Evolutionary conservation across 2,888 invertebrate genomes (phyloP).

Genomic region (Drosophila planitibia): DNA sequence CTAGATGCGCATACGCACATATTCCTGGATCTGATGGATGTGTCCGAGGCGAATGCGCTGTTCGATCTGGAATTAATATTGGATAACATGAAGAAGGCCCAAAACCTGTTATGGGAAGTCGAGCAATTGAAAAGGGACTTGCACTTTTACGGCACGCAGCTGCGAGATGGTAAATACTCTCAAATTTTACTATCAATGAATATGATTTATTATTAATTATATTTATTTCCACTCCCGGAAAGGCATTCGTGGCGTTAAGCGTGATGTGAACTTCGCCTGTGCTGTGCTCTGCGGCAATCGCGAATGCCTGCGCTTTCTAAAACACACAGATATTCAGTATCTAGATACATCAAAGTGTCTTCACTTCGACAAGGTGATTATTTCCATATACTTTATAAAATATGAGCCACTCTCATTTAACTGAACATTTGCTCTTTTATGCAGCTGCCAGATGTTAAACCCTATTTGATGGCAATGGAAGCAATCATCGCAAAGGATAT

Average conservation of each 20-base stretch:
- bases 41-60: conserved; percentile 92
- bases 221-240: background rate
- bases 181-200: background rate
- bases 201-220: background rate
- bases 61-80: conserved; percentile 91
- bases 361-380: conserved; percentile 52
- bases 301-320: conserved; percentile 51
- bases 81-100: conserved; percentile 88
- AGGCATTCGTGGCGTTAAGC: conserved; percentile 63
- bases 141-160: conserved; percentile 89
- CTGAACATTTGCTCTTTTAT: background rate
- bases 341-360: conserved; percentile 59
- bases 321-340: conserved; percentile 32
- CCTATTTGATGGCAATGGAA: conserved; percentile 19
- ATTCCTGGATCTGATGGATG: conserved; percentile 90
- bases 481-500: background rate
- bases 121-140: conserved; percentile 88
- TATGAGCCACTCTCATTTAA: background rate
- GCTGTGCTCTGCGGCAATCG: conserved; percentile 45
- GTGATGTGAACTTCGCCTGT: conserved; percentile 51
- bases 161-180: conserved; percentile 89
- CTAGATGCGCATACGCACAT: conserved; percentile 87
- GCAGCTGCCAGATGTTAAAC: conserved; percentile 42
- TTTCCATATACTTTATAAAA: background rate
- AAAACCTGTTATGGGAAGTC: conserved; percentile 88